These are phyloP conservation scores for Sphaerodactylus townsendi DNA, from an alignment of 2,113 vertebrate species.

Conservation along the genomic window DNA sequence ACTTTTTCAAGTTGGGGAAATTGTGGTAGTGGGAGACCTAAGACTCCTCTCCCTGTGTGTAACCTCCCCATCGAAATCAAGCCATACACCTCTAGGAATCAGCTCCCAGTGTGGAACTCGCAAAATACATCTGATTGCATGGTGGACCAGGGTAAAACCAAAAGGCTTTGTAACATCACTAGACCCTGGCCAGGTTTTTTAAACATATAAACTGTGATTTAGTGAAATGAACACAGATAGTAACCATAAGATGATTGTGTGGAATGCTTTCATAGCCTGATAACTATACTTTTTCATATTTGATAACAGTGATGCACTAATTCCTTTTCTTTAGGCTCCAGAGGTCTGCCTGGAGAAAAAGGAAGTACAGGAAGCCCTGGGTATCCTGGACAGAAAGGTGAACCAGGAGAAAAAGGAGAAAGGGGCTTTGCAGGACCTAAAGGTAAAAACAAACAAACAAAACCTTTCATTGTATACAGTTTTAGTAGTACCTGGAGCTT, in stretches of 20 bases:
- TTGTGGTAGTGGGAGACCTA: too few species aligned
- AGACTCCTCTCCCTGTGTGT: too few species aligned
- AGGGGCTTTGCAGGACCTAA: rapidly evolving
- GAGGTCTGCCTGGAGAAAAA: slow-evolving; percentile 23
- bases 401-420: slow-evolving; percentile 4
- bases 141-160: too few species aligned
- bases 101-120: too few species aligned
- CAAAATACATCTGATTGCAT: too few species aligned
- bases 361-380: slow-evolving; percentile 50
- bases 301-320: neutral
- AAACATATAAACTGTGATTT: neutral
- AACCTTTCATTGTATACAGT: neutral
- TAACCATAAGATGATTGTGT: neutral
- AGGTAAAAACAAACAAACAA: slow-evolving; percentile 40
- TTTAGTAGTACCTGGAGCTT: too few species aligned
- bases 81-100: too few species aligned
- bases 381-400: slow-evolving; percentile 37
- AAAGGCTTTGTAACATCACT: too few species aligned
- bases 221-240: neutral
- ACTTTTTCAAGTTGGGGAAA: too few species aligned
- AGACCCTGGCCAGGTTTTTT: too few species aligned
- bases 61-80: too few species aligned
- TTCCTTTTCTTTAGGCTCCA: neutral
- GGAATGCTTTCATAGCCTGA: neutral
- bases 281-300: neutral